These are phyloP conservation scores for Phanerotoma sp. DNA, from an alignment of 2,888 invertebrate genomes.

Conservation along the genomic window DNA sequence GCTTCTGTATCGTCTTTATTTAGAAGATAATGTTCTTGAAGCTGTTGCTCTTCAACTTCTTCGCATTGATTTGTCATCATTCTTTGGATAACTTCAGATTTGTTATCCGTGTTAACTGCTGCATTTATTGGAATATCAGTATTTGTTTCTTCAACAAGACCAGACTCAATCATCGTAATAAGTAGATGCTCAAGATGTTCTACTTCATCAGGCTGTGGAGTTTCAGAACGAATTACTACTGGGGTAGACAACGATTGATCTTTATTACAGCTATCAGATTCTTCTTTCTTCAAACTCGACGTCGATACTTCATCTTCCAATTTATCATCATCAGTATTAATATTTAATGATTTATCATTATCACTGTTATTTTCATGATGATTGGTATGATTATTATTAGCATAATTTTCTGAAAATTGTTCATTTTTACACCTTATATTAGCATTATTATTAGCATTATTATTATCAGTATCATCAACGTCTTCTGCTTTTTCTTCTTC, in stretches of 20 bases:
- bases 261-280: too few species aligned
- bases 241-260: background rate
- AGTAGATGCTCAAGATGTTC: conserved; percentile 49
- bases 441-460: conserved; percentile 3
- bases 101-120: conserved; percentile 21
- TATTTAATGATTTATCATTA: conserved; percentile 3
- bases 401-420: conserved; percentile 11
- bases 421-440: background rate
- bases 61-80: background rate
- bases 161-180: conserved; percentile 49
- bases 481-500: conserved; percentile 46
- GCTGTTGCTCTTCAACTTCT: background rate
- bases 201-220: conserved; percentile 35
- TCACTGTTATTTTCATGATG: background rate
- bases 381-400: too few species aligned
- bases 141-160: conserved; percentile 32
- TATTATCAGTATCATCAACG: conserved; percentile 36
- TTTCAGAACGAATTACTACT: background rate
- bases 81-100: conserved; percentile 8
- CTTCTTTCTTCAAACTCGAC: background rate
- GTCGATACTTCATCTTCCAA: conserved; percentile 18
- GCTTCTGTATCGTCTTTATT: conserved; percentile 13
- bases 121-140: conserved; percentile 10
- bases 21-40: background rate
- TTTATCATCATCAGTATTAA: conserved; percentile 32